Evolutionary conservation across 2,888 invertebrate genomes (phyloP).

Genomic region (Notocelia uddmanniana): DNA sequence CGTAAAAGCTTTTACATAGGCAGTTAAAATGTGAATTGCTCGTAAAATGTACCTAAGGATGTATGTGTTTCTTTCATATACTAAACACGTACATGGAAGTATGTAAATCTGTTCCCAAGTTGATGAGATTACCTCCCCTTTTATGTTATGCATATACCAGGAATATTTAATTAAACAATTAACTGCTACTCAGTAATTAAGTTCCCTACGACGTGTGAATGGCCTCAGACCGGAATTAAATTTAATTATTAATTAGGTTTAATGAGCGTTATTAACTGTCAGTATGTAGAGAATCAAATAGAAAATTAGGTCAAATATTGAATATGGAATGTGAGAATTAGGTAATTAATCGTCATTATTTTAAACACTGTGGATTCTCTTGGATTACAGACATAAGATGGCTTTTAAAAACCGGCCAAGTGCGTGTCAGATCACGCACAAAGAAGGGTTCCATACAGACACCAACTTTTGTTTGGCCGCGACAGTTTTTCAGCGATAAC

Average conservation of each 20-base stretch:
- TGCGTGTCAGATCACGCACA: no score
- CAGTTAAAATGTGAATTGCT: no score
- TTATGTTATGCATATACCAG: slow-evolving; percentile 18
- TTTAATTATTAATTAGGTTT: slow-evolving; percentile 32
- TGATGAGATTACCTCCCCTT: slow-evolving; percentile 24
- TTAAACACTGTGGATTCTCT: background rate
- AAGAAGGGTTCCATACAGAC: no score
- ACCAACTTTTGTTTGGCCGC: no score
- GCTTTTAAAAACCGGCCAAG: no score
- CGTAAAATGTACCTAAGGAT: no score
- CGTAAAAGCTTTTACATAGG: no score
- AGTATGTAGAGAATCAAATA: background rate
- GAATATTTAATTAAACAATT: slow-evolving; percentile 41
- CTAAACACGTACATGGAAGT: background rate
- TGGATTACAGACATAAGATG: no score
- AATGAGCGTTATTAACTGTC: slow-evolving; percentile 17
- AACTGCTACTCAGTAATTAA: slow-evolving; percentile 31
- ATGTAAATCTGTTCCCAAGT: slow-evolving; percentile 1
- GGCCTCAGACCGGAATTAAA: slow-evolving; percentile 31
- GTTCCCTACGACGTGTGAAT: slow-evolving; percentile 33
- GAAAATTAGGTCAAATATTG: background rate
- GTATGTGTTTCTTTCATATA: no score
- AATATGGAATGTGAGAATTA: background rate
- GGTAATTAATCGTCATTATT: background rate
- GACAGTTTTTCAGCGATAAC: no score